A percentile compares a stretch with the other conserved stretches of the same genome.
Conservation (phyloP, 2,888 invertebrate species). For the Megamerina dolium region DNA sequence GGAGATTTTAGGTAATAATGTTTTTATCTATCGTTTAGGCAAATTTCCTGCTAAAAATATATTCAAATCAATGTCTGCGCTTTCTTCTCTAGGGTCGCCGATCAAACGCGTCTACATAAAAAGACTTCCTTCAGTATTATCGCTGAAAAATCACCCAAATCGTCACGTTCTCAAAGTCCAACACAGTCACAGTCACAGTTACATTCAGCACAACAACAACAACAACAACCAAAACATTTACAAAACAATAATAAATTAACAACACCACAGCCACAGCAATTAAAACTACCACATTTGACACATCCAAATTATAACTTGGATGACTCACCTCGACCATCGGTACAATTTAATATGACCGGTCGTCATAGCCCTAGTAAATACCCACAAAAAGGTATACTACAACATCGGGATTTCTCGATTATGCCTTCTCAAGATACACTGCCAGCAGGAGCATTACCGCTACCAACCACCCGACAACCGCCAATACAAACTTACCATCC, state of each 20-base stretch:
- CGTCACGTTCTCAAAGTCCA: conserved; percentile 52
- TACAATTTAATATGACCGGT: conserved; percentile 46
- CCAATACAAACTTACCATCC: no score
- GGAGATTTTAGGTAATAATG: conserved; percentile 42
- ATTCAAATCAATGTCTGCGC: no score
- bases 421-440: conserved; percentile 34
- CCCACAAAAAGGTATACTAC: conserved; percentile 41
- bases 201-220: conserved; percentile 42
- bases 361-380: conserved; percentile 36
- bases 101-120: conserved; percentile 54
- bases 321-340: conserved; percentile 45
- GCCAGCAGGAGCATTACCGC: conserved; percentile 6
- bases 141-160: conserved; percentile 53
- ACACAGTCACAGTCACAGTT: conserved; percentile 37
- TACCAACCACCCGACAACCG: conserved; percentile 12
- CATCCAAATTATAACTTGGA: conserved; percentile 21
- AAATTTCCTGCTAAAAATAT: no score
- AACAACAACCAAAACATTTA: conserved; percentile 49
- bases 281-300: conserved; percentile 29
- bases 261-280: conserved; percentile 24
- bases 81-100: no score
- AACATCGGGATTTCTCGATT: conserved; percentile 38
- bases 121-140: conserved; percentile 67
- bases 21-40: background rate
- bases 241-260: conserved; percentile 16